Percentiles rank a stretch among this genome's conserved stretches.
phyloP scores from a whole-genome alignment of 2,888 invertebrate species.

The Agrochola lota region DNA sequence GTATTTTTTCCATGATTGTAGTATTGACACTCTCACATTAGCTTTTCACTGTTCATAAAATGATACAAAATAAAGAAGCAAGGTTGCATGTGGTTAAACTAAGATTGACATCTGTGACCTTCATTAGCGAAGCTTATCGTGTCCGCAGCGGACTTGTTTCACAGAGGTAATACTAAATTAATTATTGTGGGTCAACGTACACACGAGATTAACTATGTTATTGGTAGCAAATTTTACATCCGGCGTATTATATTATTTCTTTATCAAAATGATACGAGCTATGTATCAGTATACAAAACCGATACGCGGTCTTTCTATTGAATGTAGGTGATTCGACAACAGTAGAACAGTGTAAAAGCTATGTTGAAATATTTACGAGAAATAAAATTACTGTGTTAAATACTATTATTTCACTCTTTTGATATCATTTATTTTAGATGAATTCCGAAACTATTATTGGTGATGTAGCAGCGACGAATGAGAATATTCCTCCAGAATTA shows the following conservation, averaged over 20 bases:
- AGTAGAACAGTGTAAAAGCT: not conserved
- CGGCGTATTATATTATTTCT: conserved; percentile 15
- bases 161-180: conserved; percentile 62
- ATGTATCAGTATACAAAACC: conserved; percentile 16
- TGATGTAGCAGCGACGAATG: conserved; percentile 75
- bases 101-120: conserved; percentile 87
- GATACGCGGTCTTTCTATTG: not conserved
- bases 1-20: conserved; percentile 94
- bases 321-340: conserved; percentile 6
- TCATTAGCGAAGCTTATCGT: conserved; percentile 85
- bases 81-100: conserved; percentile 58
- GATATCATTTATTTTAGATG: conserved; percentile 77
- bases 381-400: conserved; percentile 10
- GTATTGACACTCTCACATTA: conserved; percentile 58
- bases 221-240: conserved; percentile 17
- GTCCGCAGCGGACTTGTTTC: conserved; percentile 63
- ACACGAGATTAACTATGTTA: conserved; percentile 22
- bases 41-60: conserved; percentile 39
- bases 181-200: conserved; percentile 73
- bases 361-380: conserved; percentile 1
- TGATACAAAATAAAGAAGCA: conserved; percentile 54
- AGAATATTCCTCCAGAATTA: conserved; percentile 73
- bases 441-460: conserved; percentile 79
- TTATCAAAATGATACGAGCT: conserved; percentile 46
- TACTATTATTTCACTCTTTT: conserved; percentile 11